phyloP scores from a whole-genome alignment of 2,797 vertebrate species.

The Nothura maculosa region DNA sequence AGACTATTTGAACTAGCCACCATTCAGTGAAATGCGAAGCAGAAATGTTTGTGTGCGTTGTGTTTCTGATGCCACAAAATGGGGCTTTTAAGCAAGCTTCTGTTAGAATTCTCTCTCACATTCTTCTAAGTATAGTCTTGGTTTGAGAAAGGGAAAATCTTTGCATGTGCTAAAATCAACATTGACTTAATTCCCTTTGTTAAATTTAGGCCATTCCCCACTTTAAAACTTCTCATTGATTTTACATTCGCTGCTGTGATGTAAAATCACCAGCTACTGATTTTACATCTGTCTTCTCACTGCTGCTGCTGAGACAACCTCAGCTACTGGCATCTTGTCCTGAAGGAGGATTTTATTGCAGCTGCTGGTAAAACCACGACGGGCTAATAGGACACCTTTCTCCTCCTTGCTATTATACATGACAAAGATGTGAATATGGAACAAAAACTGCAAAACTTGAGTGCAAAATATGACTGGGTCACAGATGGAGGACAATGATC shows the following conservation, averaged over 20 bases:
- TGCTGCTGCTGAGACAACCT: constrained; percentile 38
- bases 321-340: constrained; percentile 3
- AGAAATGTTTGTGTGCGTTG: not conserved
- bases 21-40: not conserved
- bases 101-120: not conserved
- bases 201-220: constrained; percentile 44
- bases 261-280: constrained; percentile 68
- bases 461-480: not conserved
- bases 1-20: not conserved
- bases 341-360: constrained; percentile 34
- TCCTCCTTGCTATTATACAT: not conserved
- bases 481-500: not conserved
- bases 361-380: not conserved
- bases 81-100: not conserved
- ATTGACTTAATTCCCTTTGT: constrained; percentile 44
- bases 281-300: constrained; percentile 61
- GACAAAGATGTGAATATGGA: not conserved
- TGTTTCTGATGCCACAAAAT: not conserved
- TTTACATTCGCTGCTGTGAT: constrained; percentile 51
- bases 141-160: not conserved
- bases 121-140: not conserved
- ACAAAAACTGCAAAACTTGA: constrained; percentile 6
- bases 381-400: not conserved
- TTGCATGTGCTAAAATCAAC: constrained; percentile 28
- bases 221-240: constrained; percentile 69